Conservation (phyloP, 2,888 invertebrate genomes). For the Chloroclystis v-ata region DNA sequence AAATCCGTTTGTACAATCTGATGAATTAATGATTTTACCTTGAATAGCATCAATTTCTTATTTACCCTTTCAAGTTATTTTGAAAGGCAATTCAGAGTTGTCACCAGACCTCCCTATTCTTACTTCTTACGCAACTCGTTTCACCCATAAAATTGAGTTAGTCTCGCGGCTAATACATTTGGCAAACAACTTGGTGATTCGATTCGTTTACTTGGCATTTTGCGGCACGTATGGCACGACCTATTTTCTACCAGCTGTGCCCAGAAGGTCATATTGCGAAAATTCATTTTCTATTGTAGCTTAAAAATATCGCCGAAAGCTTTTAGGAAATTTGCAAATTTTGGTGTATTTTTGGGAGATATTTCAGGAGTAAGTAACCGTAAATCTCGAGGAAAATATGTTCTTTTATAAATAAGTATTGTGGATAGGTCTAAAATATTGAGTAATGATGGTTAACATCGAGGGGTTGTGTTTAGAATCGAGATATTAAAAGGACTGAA, state of each 20-base stretch:
- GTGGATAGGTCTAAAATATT: neutral
- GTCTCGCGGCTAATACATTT: slow-evolving; percentile 56
- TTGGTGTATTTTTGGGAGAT: neutral
- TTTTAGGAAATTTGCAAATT: slow-evolving; percentile 3
- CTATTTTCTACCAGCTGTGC: slow-evolving; percentile 18
- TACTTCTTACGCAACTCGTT: slow-evolving; percentile 44
- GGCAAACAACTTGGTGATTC: slow-evolving; percentile 52
- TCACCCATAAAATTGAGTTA: slow-evolving; percentile 62
- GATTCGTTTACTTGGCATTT: slow-evolving; percentile 20
- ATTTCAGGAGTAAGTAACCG: slow-evolving; percentile 1
- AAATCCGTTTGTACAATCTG: too few species aligned
- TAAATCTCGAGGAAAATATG: neutral
- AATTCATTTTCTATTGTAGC: slow-evolving; percentile 1
- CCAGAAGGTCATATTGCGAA: slow-evolving; percentile 7
- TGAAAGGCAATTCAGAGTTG: slow-evolving; percentile 25
- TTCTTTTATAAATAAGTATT: neutral
- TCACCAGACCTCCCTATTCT: slow-evolving; percentile 19
- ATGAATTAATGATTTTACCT: too few species aligned
- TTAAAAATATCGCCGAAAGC: slow-evolving; percentile 1
- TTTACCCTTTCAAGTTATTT: slow-evolving; percentile 23
- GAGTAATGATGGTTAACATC: neutral
- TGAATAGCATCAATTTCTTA: slow-evolving; percentile 15
- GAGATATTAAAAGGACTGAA: too few species aligned
- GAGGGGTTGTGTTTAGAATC: neutral
- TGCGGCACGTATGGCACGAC: slow-evolving; percentile 23